Evolutionary conservation across 1,140 invertebrate species (phyloP).

Genomic region (Leptestheria dahalacensis): DNA sequence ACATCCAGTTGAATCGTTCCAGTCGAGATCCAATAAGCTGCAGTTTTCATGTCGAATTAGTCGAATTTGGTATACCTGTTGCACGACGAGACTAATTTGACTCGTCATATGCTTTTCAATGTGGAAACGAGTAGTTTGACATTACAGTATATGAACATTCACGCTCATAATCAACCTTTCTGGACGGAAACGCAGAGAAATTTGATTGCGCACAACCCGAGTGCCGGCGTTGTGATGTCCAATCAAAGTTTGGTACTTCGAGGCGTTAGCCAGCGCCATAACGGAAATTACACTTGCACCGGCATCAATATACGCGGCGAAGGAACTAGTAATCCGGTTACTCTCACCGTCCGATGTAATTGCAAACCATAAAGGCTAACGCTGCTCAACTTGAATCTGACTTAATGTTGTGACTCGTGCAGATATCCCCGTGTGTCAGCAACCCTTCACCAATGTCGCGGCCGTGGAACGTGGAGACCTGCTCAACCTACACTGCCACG

Average conservation of each 20-base stretch:
- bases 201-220: conserved; percentile 15
- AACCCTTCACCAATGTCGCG: neutral
- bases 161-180: neutral
- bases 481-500: conserved; percentile 4
- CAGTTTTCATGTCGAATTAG: no score
- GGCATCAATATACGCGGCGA: conserved; percentile 24
- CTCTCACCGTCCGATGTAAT: conserved; percentile 69
- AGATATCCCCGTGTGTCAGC: conserved; percentile 8
- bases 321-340: conserved; percentile 38
- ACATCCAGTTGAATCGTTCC: no score
- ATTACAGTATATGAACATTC: neutral
- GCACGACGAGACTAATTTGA: no score
- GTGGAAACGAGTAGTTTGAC: neutral
- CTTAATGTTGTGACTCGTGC: neutral
- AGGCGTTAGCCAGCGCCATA: conserved; percentile 18
- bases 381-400: neutral
- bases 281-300: conserved; percentile 24
- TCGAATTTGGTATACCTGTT: no score
- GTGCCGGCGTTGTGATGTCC: conserved; percentile 24
- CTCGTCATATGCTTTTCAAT: no score
- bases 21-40: no score
- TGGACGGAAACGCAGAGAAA: neutral
- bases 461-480: conserved; percentile 9
- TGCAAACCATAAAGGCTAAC: conserved; percentile 21
- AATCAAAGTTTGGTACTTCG: conserved; percentile 26